phyloP scores from a whole-genome alignment of 2,888 invertebrate genomes.

The Drosophila paranaensis region DNA sequence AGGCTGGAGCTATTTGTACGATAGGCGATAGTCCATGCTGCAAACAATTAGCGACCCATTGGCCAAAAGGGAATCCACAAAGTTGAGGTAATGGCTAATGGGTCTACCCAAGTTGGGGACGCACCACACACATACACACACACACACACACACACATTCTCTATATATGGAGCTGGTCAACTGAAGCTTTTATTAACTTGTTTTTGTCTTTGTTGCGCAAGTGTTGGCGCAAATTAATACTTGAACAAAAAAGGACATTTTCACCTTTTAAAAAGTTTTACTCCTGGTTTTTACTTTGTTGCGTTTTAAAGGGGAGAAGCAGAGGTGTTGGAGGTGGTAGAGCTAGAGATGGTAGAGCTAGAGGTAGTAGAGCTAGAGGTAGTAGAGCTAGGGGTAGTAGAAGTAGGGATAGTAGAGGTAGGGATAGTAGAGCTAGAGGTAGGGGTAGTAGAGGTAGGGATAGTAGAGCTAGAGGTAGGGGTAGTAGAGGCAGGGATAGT shows the following conservation, averaged over 20 bases:
- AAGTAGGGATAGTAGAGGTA: too few relatives aligned
- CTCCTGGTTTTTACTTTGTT: neutral
- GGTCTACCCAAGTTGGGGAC: conserved; percentile 30
- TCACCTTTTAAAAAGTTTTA: conserved; percentile 50
- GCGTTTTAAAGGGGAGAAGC: conserved; percentile 27
- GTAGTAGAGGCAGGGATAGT: too few relatives aligned
- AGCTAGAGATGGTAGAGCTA: neutral
- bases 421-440: too few relatives aligned
- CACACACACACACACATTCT: too few relatives aligned
- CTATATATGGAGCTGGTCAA: neutral
- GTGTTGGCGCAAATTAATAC: conserved; percentile 70
- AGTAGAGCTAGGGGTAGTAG: too few relatives aligned
- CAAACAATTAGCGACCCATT: conserved; percentile 70
- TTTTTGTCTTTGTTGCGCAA: conserved; percentile 28
- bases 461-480: neutral
- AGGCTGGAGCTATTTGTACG: conserved; percentile 50
- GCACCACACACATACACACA: too few relatives aligned
- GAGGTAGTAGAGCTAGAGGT: too few relatives aligned
- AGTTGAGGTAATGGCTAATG: conserved; percentile 38
- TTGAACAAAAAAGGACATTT: conserved; percentile 60
- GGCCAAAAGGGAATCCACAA: conserved; percentile 38
- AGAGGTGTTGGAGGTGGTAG: conserved; percentile 2
- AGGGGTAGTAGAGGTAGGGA: neutral
- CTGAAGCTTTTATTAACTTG: conserved; percentile 56
- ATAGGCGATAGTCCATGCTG: conserved; percentile 60